Evolutionary conservation across 1,140 invertebrate species (phyloP).

Genomic region (Cydia pomonella): DNA sequence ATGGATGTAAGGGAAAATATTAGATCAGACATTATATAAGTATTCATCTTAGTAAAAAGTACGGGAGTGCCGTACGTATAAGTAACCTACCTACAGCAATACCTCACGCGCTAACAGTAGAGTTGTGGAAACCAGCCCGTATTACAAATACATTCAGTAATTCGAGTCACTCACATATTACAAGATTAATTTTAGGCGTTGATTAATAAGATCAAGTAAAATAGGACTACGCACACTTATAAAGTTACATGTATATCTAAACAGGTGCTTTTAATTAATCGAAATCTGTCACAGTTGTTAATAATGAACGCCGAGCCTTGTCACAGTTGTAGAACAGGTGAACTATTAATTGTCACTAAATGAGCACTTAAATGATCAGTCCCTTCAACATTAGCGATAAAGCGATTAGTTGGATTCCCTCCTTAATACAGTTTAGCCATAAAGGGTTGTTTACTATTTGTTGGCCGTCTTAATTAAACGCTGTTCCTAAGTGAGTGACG

Average conservation of each 20-base stretch:
- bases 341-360: neutral
- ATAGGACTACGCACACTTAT: neutral
- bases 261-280: neutral
- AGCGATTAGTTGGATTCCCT: neutral
- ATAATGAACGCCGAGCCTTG: neutral
- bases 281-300: slow-evolving; percentile 2
- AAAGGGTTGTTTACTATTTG: neutral
- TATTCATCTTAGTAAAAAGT: too few species aligned
- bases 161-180: neutral
- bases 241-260: neutral
- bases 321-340: neutral
- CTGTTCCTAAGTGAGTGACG: neutral
- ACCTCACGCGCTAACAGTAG: too few species aligned
- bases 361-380: neutral
- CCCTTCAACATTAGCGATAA: slow-evolving; percentile 1
- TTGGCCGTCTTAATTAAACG: neutral
- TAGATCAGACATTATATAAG: too few species aligned
- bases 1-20: too few species aligned
- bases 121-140: too few species aligned
- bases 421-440: neutral
- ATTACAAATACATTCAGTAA: too few species aligned
- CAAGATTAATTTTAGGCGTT: neutral
- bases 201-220: neutral
- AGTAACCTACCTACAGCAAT: too few species aligned
- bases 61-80: too few species aligned